Conservation (phyloP, 2,888 invertebrate species). For the Hedya salicella region DNA sequence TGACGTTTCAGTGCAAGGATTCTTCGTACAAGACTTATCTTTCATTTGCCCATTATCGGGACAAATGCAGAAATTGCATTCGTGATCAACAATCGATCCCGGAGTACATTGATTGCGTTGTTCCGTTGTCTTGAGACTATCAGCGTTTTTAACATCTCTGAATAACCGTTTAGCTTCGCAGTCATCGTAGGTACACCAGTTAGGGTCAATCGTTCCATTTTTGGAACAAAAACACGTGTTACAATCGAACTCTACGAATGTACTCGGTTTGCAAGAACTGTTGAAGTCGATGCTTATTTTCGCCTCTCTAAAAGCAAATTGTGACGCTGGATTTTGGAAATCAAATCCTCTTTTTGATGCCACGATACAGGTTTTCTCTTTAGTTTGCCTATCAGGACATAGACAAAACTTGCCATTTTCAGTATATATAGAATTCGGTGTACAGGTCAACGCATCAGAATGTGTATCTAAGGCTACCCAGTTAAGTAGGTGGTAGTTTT, state of each 20-base stretch:
- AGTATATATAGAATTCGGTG: constrained; percentile 63
- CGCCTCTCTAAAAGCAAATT: constrained; percentile 44
- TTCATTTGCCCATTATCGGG: constrained; percentile 62
- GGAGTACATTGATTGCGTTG: constrained; percentile 60
- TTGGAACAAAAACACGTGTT: constrained; percentile 76
- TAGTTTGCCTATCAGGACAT: constrained; percentile 63
- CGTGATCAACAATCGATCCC: constrained; percentile 65
- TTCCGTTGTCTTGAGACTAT: constrained; percentile 25
- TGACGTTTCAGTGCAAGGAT: constrained; percentile 55
- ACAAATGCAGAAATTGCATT: constrained; percentile 80
- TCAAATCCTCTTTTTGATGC: constrained; percentile 45
- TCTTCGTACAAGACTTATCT: constrained; percentile 69
- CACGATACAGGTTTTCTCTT: constrained; percentile 61
- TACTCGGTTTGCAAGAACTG: constrained; percentile 66
- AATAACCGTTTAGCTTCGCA: constrained; percentile 65
- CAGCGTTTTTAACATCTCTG: constrained; percentile 54
- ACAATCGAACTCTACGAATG: constrained; percentile 73
- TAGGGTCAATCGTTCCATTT: constrained; percentile 69
- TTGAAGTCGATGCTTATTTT: constrained; percentile 54
- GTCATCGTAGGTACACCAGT: constrained; percentile 78
- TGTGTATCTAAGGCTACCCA: constrained; percentile 53
- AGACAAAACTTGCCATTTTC: constrained; percentile 66
- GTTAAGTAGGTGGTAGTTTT: constrained; percentile 55
- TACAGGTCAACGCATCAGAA: constrained; percentile 54
- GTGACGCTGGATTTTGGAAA: constrained; percentile 34